Percentiles rank a stretch among this genome's conserved stretches.
phyloP scores from a whole-genome alignment of 2,113 vertebrate genomes.

The Blennius ocellaris region DNA sequence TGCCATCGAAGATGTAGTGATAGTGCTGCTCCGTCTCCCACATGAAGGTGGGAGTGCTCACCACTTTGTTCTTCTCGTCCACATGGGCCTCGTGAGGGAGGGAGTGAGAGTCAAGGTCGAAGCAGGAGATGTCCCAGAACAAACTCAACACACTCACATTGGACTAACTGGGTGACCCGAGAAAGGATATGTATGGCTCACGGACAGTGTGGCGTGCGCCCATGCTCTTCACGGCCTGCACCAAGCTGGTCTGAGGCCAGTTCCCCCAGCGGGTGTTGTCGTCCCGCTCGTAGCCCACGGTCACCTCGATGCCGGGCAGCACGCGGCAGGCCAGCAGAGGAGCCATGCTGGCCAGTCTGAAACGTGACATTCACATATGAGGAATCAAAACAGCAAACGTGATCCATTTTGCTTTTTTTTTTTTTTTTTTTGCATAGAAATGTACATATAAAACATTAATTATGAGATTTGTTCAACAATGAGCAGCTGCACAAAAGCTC shows the following conservation, averaged over 20 bases:
- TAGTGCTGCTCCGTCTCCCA: conserved; percentile 83
- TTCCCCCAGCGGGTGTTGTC: conserved; percentile 78
- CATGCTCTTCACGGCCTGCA: conserved; percentile 81
- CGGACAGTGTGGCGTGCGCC: conserved; percentile 75
- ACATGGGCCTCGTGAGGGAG: conserved; percentile 75
- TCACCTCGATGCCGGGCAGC: conserved; percentile 79
- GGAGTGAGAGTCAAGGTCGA: conserved; percentile 63
- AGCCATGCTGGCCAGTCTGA: conserved; percentile 80
- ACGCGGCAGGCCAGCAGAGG: conserved; percentile 78
- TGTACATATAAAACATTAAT: too few species aligned
- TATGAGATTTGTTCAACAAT: too few species aligned
- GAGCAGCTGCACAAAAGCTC: too few species aligned
- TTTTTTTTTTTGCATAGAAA: too few species aligned
- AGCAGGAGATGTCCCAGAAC: background rate
- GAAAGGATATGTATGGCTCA: conserved; percentile 83
- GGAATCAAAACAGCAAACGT: too few species aligned
- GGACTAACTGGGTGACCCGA: background rate
- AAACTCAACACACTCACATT: background rate
- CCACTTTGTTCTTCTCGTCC: conserved; percentile 84
- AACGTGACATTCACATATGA: conserved; percentile 4
- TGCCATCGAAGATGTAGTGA: conserved; percentile 83
- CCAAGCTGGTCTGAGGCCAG: conserved; percentile 81
- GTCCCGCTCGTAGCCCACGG: conserved; percentile 80
- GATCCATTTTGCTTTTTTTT: too few species aligned
- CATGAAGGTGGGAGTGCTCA: conserved; percentile 83